Evolutionary conservation across 2,888 invertebrate genomes (phyloP), one percentile per base, ranked within the genome.

Genomic region (Idaea dimidiata): DNA sequence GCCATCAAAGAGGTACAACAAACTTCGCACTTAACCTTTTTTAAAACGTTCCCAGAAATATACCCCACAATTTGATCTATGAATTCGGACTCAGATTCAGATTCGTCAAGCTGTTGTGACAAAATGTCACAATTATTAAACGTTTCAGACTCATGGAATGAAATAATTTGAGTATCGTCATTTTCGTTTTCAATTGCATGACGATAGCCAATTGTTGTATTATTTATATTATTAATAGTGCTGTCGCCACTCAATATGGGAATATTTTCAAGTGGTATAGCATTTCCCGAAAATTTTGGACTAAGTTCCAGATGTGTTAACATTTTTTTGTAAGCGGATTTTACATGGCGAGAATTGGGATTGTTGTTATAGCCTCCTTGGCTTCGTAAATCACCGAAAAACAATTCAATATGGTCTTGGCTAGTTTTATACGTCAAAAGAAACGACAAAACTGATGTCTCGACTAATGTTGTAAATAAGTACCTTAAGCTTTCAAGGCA

Each of bases 351-450:
- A 8, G 64, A 60, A 16, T 67, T 71, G 6, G 69, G 71, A 43
- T 71, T 69, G 43, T 71, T 71, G 60, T 71, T 69, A 16, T 57
- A 55, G 2, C 71, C 69, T 54, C 67, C 66, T 53, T 71, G 67
- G 10, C 60, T 57, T 43, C 69, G 57, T 17, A 71, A 65, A 24
- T 66, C 65, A 6, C 68, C 54, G 14, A 54, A 54, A 54, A 54
- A 54, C 10, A 58, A 31, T 32, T 58, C 58, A 6, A 58, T 58
- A 58, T 58, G n/a, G 32, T 24, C 33, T 61, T 61, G 14, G 16
- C 54, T 10, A 61, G 61, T 24, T 54, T 54, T 32, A 32, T 32
- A 32, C 32, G 32, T 32, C 32, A 32, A 32, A 32, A 32, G 32
- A 32, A 32, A 32, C 32, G 32, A 32, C 32, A 32, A 32, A 6